These are phyloP conservation scores for Drosophila mojavensis DNA, from an alignment of 1,140 invertebrate genomes.

Conservation along the genomic window DNA sequence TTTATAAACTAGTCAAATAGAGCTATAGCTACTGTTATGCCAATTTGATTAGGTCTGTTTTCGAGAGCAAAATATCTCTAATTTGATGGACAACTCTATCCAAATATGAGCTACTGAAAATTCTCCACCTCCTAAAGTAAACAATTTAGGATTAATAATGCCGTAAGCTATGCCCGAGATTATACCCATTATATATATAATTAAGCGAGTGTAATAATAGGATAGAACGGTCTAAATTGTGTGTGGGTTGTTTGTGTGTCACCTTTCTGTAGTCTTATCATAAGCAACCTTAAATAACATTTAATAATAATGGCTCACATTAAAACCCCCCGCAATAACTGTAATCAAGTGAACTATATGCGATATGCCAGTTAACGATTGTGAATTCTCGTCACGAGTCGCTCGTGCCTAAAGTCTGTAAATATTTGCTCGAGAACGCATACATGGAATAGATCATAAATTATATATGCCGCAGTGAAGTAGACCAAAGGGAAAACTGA, in stretches of 20 bases:
- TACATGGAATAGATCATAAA: constrained; percentile 36
- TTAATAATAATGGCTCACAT: constrained; percentile 28
- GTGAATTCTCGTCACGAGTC: constrained; percentile 42
- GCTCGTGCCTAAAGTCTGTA: constrained; percentile 50
- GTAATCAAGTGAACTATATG: constrained; percentile 46
- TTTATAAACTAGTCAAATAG: too few relatives aligned
- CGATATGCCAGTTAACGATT: constrained; percentile 44
- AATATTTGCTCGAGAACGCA: constrained; percentile 32
- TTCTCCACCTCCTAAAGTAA: not conserved
- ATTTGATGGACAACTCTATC: not conserved
- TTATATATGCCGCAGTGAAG: constrained; percentile 47
- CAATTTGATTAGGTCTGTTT: too few relatives aligned
- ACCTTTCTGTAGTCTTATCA: constrained; percentile 42
- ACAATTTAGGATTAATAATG: not conserved
- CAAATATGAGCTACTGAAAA: constrained; percentile 4
- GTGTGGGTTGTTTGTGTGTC: constrained; percentile 20
- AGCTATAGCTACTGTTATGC: too few relatives aligned
- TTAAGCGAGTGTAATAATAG: constrained; percentile 4
- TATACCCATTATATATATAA: too few relatives aligned
- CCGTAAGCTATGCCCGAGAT: not conserved
- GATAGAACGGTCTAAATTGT: constrained; percentile 12
- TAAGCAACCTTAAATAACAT: constrained; percentile 24
- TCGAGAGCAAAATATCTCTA: too few relatives aligned
- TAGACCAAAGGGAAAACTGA: not conserved
- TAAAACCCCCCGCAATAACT: constrained; percentile 43